These are phyloP conservation scores for Yponomeuta cagnagella DNA, from an alignment of 2,888 invertebrate species.

Conservation along the genomic window DNA sequence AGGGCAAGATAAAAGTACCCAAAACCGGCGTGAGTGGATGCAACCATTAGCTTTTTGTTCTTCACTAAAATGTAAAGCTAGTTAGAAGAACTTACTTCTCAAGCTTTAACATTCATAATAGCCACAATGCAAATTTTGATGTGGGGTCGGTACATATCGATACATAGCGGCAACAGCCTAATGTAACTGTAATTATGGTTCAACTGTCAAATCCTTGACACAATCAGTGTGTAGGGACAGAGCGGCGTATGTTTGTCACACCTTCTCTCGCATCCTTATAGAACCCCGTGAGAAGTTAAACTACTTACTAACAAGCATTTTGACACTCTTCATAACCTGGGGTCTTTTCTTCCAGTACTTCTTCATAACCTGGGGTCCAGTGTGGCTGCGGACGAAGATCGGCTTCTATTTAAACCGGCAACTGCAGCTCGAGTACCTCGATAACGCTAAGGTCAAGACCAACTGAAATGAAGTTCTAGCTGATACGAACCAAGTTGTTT, in stretches of 20 bases:
- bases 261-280: background rate
- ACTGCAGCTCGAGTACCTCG: constrained; percentile 79
- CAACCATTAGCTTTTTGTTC: too few species aligned
- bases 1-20: too few species aligned
- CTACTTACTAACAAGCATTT: background rate
- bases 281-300: background rate
- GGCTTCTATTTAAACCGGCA: constrained; percentile 75
- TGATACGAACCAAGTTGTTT: background rate
- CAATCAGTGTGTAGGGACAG: too few species aligned
- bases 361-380: constrained; percentile 76
- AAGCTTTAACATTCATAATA: background rate
- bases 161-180: background rate
- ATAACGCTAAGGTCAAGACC: constrained; percentile 41
- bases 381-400: constrained; percentile 78
- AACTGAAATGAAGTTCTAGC: constrained; percentile 27
- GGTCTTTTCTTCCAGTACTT: constrained; percentile 70
- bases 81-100: background rate
- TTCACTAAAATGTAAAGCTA: too few species aligned
- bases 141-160: background rate
- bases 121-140: too few species aligned
- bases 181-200: background rate
- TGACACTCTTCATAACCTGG: constrained; percentile 65
- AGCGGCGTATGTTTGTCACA: too few species aligned
- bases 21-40: too few species aligned
- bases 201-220: too few species aligned